phyloP scores from a whole-genome alignment of 2,888 invertebrate genomes.

The Hydrotaea cyrtoneurina region DNA sequence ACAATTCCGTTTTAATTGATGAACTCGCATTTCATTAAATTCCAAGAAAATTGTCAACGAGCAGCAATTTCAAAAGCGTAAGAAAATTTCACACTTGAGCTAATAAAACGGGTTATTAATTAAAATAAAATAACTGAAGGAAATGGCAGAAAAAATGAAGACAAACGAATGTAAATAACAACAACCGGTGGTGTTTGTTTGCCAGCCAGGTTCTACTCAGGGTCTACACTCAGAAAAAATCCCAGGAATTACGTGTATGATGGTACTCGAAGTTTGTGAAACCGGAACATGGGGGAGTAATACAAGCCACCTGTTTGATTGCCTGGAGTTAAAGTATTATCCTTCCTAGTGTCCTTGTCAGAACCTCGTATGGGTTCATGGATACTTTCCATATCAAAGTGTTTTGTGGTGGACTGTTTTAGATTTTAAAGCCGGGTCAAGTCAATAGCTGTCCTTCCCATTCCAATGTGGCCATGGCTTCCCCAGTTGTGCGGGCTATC shows the following conservation, averaged over 20 bases:
- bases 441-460: not conserved
- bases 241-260: not conserved
- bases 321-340: too few species aligned
- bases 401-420: too few species aligned
- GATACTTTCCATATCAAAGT: not conserved
- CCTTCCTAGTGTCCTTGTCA: not conserved
- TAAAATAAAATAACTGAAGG: not conserved
- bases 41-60: not conserved
- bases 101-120: not conserved
- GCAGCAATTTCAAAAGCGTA: not conserved
- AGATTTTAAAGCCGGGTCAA: not conserved
- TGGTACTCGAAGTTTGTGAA: too few species aligned
- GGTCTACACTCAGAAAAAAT: not conserved
- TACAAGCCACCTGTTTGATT: too few species aligned
- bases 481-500: not conserved
- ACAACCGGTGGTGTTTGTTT: not conserved
- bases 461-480: not conserved
- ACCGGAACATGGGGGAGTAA: too few species aligned
- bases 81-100: constrained; percentile 3
- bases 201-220: not conserved
- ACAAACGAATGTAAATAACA: not conserved
- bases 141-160: not conserved
- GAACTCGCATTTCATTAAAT: not conserved
- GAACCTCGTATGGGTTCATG: not conserved
- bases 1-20: not conserved